Base-by-base conservation (phyloP, 2,797 vertebrate genomes). In the Muscicapa striata region DNA sequence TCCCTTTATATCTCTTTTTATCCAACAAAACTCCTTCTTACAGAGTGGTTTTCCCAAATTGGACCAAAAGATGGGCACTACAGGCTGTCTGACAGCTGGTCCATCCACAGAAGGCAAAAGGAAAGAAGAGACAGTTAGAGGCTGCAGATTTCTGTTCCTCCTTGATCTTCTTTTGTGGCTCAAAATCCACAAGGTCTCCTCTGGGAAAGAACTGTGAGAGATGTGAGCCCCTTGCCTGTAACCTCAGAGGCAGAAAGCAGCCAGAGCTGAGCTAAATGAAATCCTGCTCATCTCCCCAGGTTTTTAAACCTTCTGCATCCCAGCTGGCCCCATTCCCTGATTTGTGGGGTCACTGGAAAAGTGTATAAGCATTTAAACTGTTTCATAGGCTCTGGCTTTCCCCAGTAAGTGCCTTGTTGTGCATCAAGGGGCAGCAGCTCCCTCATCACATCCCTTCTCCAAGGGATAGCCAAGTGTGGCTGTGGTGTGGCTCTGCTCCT, bases 71-170 rank as follows among this genome's bases (percentile, higher is more conserved):
- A 34, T 34, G 36, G 38, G 15, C 9, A 24, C 57, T 1, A 1
- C 45, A 79, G 34, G 32, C 26, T 4, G 0, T 17, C 21, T 1
- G 2, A 30, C 46, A 26, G 43, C 27, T 1, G 0, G 3, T 34
- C 22, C 19, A 3, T 7, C 34, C 45, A 26, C 6, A 10, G 29
- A 79, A 69, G 4, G 16, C 38, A 43, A 46, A 66, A 70, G 15
- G 15, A 49, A 84, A 83, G 34, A 49, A 36, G 13, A 34, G 16
- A n/a, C 4, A n/a, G 13, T 6, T 18, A n/a, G 34, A 80, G 4
- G 29, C 0, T 64, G 21, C 21, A 52, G 34, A 12, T 13, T 66
- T 27, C 30, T 67, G 66, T 57, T 59, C 22, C 12, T 52, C 32
- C 45, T 46, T 88, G 11, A 36, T 14, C 10, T 4, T 11, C 20